Evolutionary conservation across 2,113 vertebrate genomes (phyloP).

Genomic region (Callipepla squamata): DNA sequence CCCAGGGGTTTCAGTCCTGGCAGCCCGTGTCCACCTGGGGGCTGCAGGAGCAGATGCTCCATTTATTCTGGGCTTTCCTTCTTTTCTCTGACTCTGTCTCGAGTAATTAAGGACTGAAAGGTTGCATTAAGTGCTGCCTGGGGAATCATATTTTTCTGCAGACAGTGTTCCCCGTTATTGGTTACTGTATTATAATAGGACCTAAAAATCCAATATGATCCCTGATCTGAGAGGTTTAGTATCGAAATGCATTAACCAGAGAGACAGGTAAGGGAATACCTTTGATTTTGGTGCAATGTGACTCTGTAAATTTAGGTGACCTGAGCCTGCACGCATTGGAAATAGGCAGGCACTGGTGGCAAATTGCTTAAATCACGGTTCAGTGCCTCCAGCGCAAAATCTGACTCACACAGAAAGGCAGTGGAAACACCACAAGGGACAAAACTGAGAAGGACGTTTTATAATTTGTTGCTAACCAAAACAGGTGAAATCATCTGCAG

Average conservation of each 20-base stretch:
- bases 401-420: neutral
- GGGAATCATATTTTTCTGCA: constrained; percentile 36
- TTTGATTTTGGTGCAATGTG: neutral
- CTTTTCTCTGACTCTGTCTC: neutral
- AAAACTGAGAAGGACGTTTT: neutral
- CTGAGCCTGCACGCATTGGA: neutral
- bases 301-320: neutral
- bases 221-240: neutral
- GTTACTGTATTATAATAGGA: neutral
- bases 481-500: neutral
- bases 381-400: neutral
- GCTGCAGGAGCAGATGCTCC: neutral
- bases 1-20: accelerated
- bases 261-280: neutral
- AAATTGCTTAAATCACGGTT: neutral
- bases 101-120: constrained; percentile 38
- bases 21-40: constrained; percentile 1
- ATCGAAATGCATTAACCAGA: neutral
- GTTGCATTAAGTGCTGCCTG: constrained; percentile 44
- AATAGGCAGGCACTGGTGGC: neutral
- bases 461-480: neutral
- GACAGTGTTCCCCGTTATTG: neutral
- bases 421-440: neutral
- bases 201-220: neutral
- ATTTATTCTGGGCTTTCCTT: neutral